phyloP scores from a whole-genome alignment of 2,113 vertebrate genomes.

The Phylloscopus whistleri region DNA sequence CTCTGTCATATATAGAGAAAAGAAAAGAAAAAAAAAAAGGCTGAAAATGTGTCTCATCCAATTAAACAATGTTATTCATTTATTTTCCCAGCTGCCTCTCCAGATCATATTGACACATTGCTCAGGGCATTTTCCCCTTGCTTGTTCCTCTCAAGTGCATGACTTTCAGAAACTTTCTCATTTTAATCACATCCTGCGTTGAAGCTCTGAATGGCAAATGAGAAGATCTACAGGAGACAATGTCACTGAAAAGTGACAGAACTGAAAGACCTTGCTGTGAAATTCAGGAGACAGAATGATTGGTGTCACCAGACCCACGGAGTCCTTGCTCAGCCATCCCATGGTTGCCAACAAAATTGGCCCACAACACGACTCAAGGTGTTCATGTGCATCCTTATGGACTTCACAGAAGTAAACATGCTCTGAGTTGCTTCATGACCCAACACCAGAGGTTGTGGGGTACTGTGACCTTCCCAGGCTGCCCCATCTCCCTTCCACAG shows the following conservation, averaged over 20 bases:
- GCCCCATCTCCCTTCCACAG: neutral
- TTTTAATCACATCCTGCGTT: neutral
- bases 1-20: neutral
- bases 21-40: neutral
- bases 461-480: neutral
- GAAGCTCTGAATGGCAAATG: slow-evolving; percentile 1
- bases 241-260: neutral
- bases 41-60: neutral
- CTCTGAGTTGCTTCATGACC: neutral
- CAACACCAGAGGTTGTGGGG: fast-evolving
- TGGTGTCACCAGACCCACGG: neutral
- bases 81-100: neutral
- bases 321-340: neutral
- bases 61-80: neutral
- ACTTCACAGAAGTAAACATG: neutral
- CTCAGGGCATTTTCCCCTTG: neutral
- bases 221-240: neutral
- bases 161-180: slow-evolving; percentile 7
- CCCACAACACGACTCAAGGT: neutral
- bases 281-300: neutral
- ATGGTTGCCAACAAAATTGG: neutral
- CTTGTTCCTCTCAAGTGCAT: neutral
- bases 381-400: neutral
- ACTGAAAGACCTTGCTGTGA: neutral
- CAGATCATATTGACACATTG: neutral